Percentiles rank a stretch among this genome's conserved stretches.
phyloP scores from a whole-genome alignment of 2,113 vertebrate genomes.

The Ardeotis arabs region DNA sequence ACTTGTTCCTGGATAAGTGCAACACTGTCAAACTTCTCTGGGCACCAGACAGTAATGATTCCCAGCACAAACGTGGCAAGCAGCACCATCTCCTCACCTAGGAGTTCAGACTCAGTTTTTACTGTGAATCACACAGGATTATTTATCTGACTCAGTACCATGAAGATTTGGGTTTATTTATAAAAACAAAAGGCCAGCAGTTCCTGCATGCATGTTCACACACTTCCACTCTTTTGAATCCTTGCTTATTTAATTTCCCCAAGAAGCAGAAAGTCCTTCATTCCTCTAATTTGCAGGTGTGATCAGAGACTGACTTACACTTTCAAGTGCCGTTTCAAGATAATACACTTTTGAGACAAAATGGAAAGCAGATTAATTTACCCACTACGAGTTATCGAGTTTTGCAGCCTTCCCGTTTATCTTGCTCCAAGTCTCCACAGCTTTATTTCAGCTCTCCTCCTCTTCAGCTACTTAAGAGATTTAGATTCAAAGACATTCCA shows the following conservation, averaged over 20 bases:
- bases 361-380: constrained; percentile 51
- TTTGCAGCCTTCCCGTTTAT: constrained; percentile 26
- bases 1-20: neutral
- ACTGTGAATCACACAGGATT: neutral
- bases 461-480: constrained; percentile 28
- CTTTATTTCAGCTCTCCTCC: constrained; percentile 8
- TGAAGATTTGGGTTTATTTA: neutral
- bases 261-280: neutral
- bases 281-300: neutral
- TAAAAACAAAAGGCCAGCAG: neutral
- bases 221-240: neutral
- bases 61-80: neutral
- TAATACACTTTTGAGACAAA: constrained; percentile 32
- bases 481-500: constrained; percentile 7
- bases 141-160: neutral
- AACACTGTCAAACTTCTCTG: neutral
- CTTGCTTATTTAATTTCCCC: neutral
- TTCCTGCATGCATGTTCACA: neutral
- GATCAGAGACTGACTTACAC: neutral
- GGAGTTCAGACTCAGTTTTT: neutral
- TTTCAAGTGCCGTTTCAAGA: constrained; percentile 13
- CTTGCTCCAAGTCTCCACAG: neutral
- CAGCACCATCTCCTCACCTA: neutral
- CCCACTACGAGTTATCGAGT: neutral
- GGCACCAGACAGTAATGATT: neutral